phyloP scores from a whole-genome alignment of 2,888 invertebrate species.

The Agrochola lychnidis region DNA sequence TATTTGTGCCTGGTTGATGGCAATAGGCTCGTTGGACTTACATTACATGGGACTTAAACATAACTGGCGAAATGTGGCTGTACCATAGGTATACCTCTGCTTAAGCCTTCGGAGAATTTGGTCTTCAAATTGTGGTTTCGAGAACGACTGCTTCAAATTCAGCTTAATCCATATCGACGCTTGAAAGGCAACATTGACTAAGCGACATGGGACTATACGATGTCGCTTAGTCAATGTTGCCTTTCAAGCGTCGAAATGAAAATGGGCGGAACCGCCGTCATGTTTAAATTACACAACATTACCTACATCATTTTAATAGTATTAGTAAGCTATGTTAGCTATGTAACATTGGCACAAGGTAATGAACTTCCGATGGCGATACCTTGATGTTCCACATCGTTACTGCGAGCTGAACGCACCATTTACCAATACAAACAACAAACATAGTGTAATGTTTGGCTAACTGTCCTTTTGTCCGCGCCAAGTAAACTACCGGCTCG shows the following conservation, averaged over 20 bases:
- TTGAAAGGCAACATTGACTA: too few species aligned
- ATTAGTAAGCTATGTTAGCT: background rate
- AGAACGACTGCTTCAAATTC: background rate
- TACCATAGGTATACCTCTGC: too few species aligned
- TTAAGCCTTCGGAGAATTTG: too few species aligned
- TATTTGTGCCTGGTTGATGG: too few species aligned
- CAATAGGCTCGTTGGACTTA: too few species aligned
- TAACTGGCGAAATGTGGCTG: too few species aligned
- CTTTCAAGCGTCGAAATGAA: too few species aligned
- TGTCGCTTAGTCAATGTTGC: too few species aligned
- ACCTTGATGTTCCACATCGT: constrained; percentile 26
- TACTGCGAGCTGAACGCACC: constrained; percentile 3
- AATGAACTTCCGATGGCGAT: constrained; percentile 11
- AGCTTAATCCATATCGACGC: background rate
- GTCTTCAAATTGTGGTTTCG: background rate
- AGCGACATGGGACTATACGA: too few species aligned
- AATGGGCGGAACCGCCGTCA: background rate
- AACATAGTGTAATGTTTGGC: constrained; percentile 25
- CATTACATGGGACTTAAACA: too few species aligned
- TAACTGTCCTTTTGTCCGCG: constrained; percentile 46
- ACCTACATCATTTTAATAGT: background rate
- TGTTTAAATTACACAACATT: constrained; percentile 8
- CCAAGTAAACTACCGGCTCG: constrained; percentile 40
- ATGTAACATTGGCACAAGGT: constrained; percentile 13
- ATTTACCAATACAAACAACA: constrained; percentile 1